Evolutionary conservation across 2,797 vertebrate genomes (phyloP), one percentile per base, ranked within the genome.

Genomic region (Rhynchonycteris naso): DNA sequence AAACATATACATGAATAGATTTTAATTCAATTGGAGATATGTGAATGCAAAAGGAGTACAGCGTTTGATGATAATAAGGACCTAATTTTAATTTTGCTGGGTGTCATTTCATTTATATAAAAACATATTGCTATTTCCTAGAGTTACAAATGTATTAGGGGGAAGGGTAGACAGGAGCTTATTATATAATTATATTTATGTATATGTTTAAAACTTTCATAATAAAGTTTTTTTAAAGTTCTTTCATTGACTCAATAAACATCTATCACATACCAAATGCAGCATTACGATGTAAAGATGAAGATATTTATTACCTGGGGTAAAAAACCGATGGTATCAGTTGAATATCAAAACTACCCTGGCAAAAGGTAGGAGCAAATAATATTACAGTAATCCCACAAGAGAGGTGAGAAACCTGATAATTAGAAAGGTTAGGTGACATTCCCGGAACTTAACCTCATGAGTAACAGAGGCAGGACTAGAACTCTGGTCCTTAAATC

Each of bases 21-120:
- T 90, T 81, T 87, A 59, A 56, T 74, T 90, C 38, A 68, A 24
- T 0, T 52, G 43, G 11, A 28, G 21, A 75, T 54, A 80, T 5
- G 0, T 19, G 15, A 75, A 84, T 14, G 0, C 30, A 84, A 65
- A 58, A 43, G 43, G 4, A 43, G 43, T 43, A 52, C 58, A 59
- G 6, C 33, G 66, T 79, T 1, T 88, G 30, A 90, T 52, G 38
- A 56, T 33, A 58, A 69, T 56, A 95, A 59, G 22, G 24, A 88
- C 75, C 43, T 22, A 69, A 88, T 79, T 93, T 79, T 33, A 76
- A 93, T 79, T 93, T 79, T 88, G 16, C 58, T 80, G 43, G 65
- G 18, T 91, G 24, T 68, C 71, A 66, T 54, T 84, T 87, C 16
- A 33, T 22, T 72, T 61, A 88, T 61, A 61, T 68, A 38, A 59